These are phyloP conservation scores for Mormyrus hasselquistii DNA, from an alignment of 2,797 vertebrate genomes.

Conservation along the genomic window DNA sequence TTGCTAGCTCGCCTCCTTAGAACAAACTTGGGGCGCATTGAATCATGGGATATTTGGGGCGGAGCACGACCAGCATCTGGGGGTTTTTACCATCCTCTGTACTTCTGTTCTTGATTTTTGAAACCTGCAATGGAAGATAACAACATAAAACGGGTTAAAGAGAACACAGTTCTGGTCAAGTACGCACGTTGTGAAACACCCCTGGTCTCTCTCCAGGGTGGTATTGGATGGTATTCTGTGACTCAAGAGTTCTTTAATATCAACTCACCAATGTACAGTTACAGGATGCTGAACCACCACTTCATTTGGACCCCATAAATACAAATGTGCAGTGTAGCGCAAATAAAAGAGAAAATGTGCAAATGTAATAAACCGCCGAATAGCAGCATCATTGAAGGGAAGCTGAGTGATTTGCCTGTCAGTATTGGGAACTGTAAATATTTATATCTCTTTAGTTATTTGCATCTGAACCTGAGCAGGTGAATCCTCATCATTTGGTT, in stretches of 20 bases:
- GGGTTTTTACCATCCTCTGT: not conserved
- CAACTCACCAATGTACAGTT: not conserved
- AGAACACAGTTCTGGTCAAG: not conserved
- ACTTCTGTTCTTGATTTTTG: not conserved
- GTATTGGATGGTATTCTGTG: not conserved
- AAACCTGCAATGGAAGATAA: not conserved
- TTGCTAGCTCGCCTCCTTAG: not conserved
- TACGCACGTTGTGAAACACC: not conserved
- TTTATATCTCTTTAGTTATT: not conserved
- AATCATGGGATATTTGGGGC: not conserved
- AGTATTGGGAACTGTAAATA: not conserved
- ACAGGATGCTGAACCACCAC: not conserved
- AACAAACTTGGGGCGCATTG: not conserved
- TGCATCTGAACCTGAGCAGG: not conserved
- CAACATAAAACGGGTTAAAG: not conserved
- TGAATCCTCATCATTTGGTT: not conserved
- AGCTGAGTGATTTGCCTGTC: not conserved
- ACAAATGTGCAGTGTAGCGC: not conserved
- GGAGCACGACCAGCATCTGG: not conserved
- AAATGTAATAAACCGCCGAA: not conserved
- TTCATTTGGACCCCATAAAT: not conserved
- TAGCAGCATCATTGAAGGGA: not conserved
- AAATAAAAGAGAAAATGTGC: not conserved
- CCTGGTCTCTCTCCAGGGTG: not conserved
- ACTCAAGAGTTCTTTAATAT: not conserved